Evolutionary conservation across 1,140 invertebrate genomes (phyloP), one percentile per base, ranked within the genome.

Genomic region (Psilanteris sp.): DNA sequence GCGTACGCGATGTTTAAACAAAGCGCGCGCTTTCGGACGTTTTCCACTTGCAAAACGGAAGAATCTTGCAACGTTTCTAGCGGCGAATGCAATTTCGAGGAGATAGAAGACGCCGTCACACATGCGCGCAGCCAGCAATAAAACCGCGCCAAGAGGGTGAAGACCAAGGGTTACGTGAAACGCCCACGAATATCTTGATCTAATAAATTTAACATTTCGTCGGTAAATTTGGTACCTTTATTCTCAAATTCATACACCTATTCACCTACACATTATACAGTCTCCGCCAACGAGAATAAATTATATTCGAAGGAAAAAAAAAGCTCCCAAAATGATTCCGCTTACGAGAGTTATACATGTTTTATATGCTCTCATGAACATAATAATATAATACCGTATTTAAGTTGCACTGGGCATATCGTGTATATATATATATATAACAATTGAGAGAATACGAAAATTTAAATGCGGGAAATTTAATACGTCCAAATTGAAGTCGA

Each of bases 151-250:
- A 78, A 81, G 80, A 74, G 81, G 70, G 73, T 73, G 73, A 81
- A 62, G 67, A 72, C 68, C 57, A 64, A 79, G 82, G 83, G 78
- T 80, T 79, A 83, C 72, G 70, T 81, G 83, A 55, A 83, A 87
- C 85, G 85, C 87, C 87, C 85, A 86, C 82, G 82, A 80, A 79
- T 88, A 88, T 88, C 87, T 86, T 83, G 87, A 88, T 88, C 87
- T 87, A 88, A 88, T 88, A 88, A 88, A 88, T 88, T 82, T 85
- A 87, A 87, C 85, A 87, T 87, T 87, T 87, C 83, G 85, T 84
- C 81, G 82, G 84, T 87, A 85, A 87, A 87, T 86, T 81, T 84
- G 77, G 79, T 78, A 81, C 81, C 80, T 84, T 75, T 76, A 78
- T 64, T 75, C 68, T 78, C 68, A 80, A 79, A 75, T 76, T 76